phyloP scores from a whole-genome alignment of 2,113 vertebrate species.

The Lepisosteus oculatus region DNA sequence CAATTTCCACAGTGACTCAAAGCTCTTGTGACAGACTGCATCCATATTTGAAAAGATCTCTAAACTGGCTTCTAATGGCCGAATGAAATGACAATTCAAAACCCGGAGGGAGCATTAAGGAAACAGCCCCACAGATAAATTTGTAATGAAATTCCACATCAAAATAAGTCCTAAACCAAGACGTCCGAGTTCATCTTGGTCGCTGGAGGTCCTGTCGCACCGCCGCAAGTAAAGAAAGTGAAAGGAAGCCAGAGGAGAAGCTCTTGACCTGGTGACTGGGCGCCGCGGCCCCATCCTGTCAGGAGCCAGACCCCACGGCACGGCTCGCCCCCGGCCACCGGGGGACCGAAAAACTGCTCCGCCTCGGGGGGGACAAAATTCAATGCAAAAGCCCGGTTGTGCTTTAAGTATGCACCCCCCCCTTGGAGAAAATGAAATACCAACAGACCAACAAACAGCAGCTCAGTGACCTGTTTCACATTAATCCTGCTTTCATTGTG shows the following conservation, averaged over 20 bases:
- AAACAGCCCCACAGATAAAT: conserved; percentile 5
- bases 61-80: not conserved
- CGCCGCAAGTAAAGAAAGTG: not conserved
- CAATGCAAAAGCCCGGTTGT: not conserved
- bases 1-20: too few species aligned
- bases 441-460: not conserved
- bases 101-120: conserved; percentile 18
- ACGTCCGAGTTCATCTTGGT: not conserved
- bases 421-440: not conserved
- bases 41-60: conserved; percentile 28
- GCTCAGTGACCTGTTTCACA: not conserved
- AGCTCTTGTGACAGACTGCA: conserved; percentile 17
- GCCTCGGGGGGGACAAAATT: conserved; percentile 10
- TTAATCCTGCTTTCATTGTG: not conserved
- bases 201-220: not conserved
- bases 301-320: not conserved
- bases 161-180: not conserved
- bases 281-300: not conserved
- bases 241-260: not conserved
- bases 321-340: conserved; percentile 22
- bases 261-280: not conserved
- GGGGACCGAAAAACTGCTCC: conserved; percentile 35
- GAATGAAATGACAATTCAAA: conserved; percentile 14
- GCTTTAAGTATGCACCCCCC: too few species aligned
- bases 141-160: not conserved